Evolutionary conservation across 2,888 invertebrate species (phyloP), one percentile per base, ranked within the genome.

Genomic region (Scelioninae gen. 1): DNA sequence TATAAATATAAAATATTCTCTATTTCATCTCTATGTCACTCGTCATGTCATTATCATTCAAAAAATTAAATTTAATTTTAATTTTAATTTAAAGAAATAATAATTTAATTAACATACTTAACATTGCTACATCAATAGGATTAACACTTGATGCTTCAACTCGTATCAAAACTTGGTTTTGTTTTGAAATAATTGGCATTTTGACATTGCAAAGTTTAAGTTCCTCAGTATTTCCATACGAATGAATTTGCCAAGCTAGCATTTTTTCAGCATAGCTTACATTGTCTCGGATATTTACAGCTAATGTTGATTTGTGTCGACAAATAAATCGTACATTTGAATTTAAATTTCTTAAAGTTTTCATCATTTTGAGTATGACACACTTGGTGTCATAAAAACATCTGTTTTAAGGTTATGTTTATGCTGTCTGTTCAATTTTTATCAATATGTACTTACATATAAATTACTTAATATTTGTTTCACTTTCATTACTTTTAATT

Each of bases 141-240:
- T 99, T 99, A 15, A 99, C 94, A 63, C 98, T 96, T n/a, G 98
- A 94, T 40, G 98, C 95, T 88, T 94, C 93, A 40, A 99, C 96
- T 92, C 96, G 94, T 72, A 99, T 94, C 5, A 99, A 93, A 77
- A 98, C 93, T 85, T 98, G 96, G 85, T 94, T 93, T 0, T 98
- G 96, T 82, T 93, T 93, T 63, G 93, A 93, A 82, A 98, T 94
- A 58, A 94, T 89, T 1, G 98, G 97, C 84, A 95, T 93, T 86
- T 95, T 94, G 11, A 94, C 93, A 56, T 93, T 93, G 11, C 95
- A 94, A 51, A 95, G 93, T 90, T 95, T 94, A 82, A 97, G 93
- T 87, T 95, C 95, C 8, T 94, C 93, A 5, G 94, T 89, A 62
- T 94, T 95, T 10, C 96, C 96, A 92, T 97, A 98, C 16, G 95